Conservation (phyloP, 2,888 invertebrate species). For the Philhelius pedissequus region DNA sequence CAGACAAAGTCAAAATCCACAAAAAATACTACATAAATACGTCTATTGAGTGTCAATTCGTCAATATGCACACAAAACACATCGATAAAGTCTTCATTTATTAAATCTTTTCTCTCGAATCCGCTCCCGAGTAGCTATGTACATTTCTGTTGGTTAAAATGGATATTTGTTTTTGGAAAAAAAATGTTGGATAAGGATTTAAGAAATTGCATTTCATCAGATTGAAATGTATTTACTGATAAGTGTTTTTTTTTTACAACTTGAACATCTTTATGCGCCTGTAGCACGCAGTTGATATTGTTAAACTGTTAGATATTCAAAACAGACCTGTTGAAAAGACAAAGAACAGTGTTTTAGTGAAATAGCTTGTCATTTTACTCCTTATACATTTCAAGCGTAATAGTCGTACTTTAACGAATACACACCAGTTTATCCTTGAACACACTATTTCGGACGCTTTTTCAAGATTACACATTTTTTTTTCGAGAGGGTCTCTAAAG, state of each 20-base stretch:
- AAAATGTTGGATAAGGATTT: not conserved
- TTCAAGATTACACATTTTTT: too few relatives aligned
- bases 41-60: conserved; percentile 34
- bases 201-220: not conserved
- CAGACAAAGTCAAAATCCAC: conserved; percentile 14
- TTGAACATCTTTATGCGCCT: not conserved
- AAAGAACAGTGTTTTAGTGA: too few relatives aligned
- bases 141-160: not conserved
- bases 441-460: too few relatives aligned
- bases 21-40: conserved; percentile 2
- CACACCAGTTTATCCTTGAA: too few relatives aligned
- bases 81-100: not conserved
- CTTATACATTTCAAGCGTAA: too few relatives aligned
- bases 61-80: not conserved
- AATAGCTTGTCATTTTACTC: too few relatives aligned
- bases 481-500: too few relatives aligned
- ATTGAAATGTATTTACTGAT: not conserved
- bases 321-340: too few relatives aligned
- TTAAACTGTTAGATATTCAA: too few relatives aligned
- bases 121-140: not conserved
- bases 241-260: not conserved
- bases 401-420: too few relatives aligned
- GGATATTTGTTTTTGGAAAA: not conserved
- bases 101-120: not conserved
- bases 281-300: not conserved